Percentiles rank a stretch among this genome's conserved stretches.
Conservation (phyloP, 2,888 invertebrate genomes). For the Idaea aversata region DNA sequence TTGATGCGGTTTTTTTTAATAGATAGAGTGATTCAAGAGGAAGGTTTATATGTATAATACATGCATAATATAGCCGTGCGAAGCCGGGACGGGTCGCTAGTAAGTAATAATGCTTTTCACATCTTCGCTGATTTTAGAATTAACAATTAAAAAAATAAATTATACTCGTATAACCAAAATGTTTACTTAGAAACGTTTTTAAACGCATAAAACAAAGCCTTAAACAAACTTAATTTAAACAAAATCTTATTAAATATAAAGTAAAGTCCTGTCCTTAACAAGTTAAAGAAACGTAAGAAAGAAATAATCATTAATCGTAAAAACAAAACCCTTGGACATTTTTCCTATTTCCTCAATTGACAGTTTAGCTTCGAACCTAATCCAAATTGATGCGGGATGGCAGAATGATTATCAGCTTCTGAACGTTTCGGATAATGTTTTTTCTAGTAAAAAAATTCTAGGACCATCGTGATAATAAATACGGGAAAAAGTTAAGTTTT, state of each 20-base stretch:
- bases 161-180: no score
- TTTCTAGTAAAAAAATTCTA: background rate
- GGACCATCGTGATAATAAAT: background rate
- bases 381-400: background rate
- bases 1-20: no score
- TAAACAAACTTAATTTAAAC: conserved; percentile 4
- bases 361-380: background rate
- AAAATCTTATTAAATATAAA: background rate
- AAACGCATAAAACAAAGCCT: no score
- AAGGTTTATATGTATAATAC: no score
- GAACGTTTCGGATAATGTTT: background rate
- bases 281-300: background rate
- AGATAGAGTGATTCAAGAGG: no score
- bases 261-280: background rate
- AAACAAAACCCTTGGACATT: background rate
- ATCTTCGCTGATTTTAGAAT: no score
- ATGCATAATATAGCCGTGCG: no score
- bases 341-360: background rate
- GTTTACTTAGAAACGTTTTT: no score
- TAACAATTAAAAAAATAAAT: no score
- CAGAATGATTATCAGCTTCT: background rate
- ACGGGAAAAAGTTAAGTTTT: background rate
- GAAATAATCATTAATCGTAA: background rate
- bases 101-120: no score
- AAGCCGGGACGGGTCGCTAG: no score